Evolutionary conservation across 2,797 vertebrate species (phyloP).

Genomic region (Gobio occitaniae): DNA sequence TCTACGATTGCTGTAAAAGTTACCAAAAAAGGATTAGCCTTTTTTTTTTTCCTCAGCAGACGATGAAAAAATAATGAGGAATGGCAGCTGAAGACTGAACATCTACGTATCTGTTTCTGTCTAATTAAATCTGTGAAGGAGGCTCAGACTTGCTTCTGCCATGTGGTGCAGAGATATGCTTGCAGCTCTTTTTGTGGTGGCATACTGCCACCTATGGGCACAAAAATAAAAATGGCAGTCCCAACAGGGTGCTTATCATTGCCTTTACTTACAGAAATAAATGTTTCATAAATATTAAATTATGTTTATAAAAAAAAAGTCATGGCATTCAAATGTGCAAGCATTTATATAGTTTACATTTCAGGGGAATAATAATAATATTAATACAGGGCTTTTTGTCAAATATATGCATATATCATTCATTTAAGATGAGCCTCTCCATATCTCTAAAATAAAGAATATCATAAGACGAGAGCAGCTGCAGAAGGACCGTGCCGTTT

Average conservation of each 20-base stretch:
- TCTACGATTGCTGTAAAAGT: slow-evolving; percentile 79
- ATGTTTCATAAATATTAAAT: neutral
- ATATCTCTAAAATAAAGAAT: slow-evolving; percentile 36
- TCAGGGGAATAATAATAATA: neutral
- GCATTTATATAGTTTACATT: neutral
- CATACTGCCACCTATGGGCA: slow-evolving; percentile 85
- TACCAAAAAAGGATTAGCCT: slow-evolving; percentile 78
- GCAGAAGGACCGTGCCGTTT: slow-evolving; percentile 72
- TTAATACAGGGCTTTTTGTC: neutral
- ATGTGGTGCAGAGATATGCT: slow-evolving; percentile 68
- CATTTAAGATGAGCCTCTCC: neutral
- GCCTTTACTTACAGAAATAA: neutral
- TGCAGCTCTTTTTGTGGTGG: slow-evolving; percentile 74
- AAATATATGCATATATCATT: neutral
- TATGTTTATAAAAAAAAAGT: neutral
- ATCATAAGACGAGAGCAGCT: slow-evolving; percentile 62
- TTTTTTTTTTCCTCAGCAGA: slow-evolving; percentile 63
- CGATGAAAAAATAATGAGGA: slow-evolving; percentile 79
- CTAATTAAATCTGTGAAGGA: slow-evolving; percentile 85
- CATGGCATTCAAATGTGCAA: neutral
- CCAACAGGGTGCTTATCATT: slow-evolving; percentile 56
- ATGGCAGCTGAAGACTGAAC: slow-evolving; percentile 84
- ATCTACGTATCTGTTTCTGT: slow-evolving; percentile 86
- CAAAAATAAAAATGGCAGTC: slow-evolving; percentile 61
- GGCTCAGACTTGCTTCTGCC: slow-evolving; percentile 77